Conservation (phyloP, 2,113 vertebrate genomes). For the Tachysurus fulvidraco region DNA sequence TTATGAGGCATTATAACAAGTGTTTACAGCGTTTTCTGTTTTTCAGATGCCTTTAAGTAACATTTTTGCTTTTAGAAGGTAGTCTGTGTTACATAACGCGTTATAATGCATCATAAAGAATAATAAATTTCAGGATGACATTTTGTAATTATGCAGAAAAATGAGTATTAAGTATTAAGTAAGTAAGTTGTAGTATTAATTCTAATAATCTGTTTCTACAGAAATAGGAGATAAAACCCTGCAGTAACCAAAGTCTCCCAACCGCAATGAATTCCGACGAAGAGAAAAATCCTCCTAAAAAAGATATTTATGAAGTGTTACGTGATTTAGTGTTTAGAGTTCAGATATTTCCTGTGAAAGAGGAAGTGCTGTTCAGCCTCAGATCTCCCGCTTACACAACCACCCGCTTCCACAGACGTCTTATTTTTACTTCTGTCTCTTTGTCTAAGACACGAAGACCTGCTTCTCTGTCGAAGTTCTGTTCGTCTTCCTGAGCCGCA, state of each 20-base stretch:
- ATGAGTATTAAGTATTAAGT: too few species aligned
- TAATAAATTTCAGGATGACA: too few species aligned
- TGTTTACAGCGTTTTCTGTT: too few species aligned
- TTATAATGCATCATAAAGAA: not conserved
- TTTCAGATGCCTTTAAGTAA: not conserved
- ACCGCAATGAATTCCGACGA: not conserved
- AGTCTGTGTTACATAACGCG: not conserved
- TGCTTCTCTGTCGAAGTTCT: not conserved
- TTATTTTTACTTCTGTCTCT: not conserved
- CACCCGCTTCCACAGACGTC: not conserved
- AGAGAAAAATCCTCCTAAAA: not conserved
- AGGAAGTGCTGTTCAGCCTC: not conserved
- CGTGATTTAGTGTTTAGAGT: too few species aligned
- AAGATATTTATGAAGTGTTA: not conserved
- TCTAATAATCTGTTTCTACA: not conserved
- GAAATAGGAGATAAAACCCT: not conserved
- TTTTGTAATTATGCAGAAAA: not conserved
- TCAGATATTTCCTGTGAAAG: not conserved
- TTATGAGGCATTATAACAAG: not conserved
- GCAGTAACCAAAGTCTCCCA: not conserved
- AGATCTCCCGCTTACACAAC: not conserved
- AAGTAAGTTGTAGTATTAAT: not conserved
- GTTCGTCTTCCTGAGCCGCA: not conserved
- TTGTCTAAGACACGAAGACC: not conserved
- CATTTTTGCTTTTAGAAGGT: not conserved